Conservation (phyloP, 1,140 invertebrate species). For the Plodia interpunctella region DNA sequence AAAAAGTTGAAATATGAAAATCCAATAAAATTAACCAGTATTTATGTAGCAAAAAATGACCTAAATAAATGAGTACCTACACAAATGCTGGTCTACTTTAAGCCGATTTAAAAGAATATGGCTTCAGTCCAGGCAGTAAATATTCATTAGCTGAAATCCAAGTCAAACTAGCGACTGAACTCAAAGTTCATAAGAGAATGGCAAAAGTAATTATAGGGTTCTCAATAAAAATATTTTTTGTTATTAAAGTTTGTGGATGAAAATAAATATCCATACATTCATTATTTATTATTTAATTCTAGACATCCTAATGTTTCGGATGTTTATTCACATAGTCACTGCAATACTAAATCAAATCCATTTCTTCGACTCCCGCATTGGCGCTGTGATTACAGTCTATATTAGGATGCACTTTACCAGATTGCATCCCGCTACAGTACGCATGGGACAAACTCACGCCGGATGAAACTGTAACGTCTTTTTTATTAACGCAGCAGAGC, state of each 20-base stretch:
- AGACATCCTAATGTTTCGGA: not conserved
- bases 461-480: constrained; percentile 15
- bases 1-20: too few species aligned
- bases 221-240: too few species aligned
- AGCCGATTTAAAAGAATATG: not conserved
- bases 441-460: constrained; percentile 11
- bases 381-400: constrained; percentile 25
- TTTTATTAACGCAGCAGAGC: constrained; percentile 3
- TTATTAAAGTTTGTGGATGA: too few species aligned
- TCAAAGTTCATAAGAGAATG: too few species aligned
- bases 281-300: too few species aligned
- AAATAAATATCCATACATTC: too few species aligned
- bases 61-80: not conserved
- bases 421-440: constrained; percentile 23
- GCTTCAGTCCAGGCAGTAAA: not conserved
- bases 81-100: not conserved
- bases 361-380: constrained; percentile 24
- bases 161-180: too few species aligned
- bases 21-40: too few species aligned
- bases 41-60: not conserved
- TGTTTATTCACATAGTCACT: not conserved
- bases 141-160: not conserved
- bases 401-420: constrained; percentile 46
- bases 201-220: too few species aligned
- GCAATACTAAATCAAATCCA: not conserved